These are phyloP conservation scores for Eupeodes corollae DNA, from an alignment of 1,140 invertebrate genomes.

Conservation along the genomic window DNA sequence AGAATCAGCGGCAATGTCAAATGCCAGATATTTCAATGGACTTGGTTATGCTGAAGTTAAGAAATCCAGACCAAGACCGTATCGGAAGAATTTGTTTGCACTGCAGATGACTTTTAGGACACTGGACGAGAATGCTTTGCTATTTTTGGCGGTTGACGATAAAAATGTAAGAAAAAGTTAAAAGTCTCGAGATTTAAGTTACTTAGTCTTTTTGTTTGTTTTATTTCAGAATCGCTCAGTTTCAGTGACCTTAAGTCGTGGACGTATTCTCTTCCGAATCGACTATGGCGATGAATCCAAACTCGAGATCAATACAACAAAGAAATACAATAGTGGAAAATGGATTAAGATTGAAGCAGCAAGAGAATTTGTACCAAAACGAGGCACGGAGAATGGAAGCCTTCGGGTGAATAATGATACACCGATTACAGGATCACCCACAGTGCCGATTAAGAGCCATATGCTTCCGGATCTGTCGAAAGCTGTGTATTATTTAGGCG, in stretches of 20 bases:
- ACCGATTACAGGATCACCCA: slow-evolving; percentile 48
- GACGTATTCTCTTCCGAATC: slow-evolving; percentile 63
- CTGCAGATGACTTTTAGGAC: slow-evolving; percentile 73
- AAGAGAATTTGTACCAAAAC: slow-evolving; percentile 40
- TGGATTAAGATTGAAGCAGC: slow-evolving; percentile 65
- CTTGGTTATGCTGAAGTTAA: slow-evolving; percentile 63
- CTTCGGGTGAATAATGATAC: slow-evolving; percentile 62
- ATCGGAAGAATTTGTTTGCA: slow-evolving; percentile 61
- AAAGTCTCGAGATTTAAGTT: not conserved
- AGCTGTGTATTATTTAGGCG: slow-evolving; percentile 65
- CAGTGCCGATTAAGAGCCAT: slow-evolving; percentile 43
- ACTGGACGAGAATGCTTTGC: slow-evolving; percentile 74
- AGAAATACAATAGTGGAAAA: slow-evolving; percentile 70
- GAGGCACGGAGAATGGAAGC: slow-evolving; percentile 47
- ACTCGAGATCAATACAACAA: slow-evolving; percentile 54
- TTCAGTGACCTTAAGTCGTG: slow-evolving; percentile 61
- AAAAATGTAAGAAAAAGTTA: slow-evolving; percentile 40
- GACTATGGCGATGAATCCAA: slow-evolving; percentile 52
- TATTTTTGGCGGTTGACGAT: slow-evolving; percentile 71
- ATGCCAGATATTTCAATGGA: slow-evolving; percentile 53
- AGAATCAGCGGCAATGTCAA: slow-evolving; percentile 23
- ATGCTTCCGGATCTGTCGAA: slow-evolving; percentile 51
- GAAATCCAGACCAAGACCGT: slow-evolving; percentile 47
- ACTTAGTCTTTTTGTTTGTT: not conserved
- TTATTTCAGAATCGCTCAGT: slow-evolving; percentile 61